Evolutionary conservation across 2,888 invertebrate species (phyloP).

Genomic region (Patella pellucida): DNA sequence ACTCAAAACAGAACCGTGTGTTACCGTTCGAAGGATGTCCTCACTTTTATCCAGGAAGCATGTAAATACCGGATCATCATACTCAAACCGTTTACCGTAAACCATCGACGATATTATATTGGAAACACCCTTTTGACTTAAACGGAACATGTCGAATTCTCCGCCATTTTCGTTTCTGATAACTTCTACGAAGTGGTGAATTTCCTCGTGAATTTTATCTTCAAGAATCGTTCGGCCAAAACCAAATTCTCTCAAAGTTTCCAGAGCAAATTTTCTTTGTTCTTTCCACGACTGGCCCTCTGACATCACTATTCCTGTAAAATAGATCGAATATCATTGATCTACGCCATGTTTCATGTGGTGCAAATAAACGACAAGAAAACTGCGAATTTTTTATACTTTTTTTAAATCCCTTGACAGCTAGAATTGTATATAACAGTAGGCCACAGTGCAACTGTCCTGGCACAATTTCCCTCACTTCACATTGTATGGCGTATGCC

Average conservation of each 20-base stretch:
- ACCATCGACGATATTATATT: conserved; percentile 28
- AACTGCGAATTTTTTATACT: too few species aligned
- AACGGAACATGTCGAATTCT: conserved; percentile 13
- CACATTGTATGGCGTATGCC: too few species aligned
- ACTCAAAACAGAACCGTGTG: conserved; percentile 15
- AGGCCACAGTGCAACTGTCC: too few species aligned
- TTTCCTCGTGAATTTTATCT: conserved; percentile 24
- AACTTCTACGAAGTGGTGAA: conserved; percentile 11
- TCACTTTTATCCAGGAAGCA: conserved; percentile 10
- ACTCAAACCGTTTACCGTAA: conserved; percentile 25
- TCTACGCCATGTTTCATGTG: too few species aligned
- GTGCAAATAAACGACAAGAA: too few species aligned
- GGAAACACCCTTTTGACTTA: conserved; percentile 15
- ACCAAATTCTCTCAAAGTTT: conserved; percentile 23
- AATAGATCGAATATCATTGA: not conserved
- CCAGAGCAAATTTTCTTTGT: conserved; percentile 21
- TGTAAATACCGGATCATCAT: conserved; percentile 18
- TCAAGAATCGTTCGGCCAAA: conserved; percentile 22
- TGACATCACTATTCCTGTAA: conserved; percentile 17
- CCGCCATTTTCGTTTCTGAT: not conserved
- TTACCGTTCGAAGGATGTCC: conserved; percentile 14
- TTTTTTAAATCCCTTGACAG: too few species aligned
- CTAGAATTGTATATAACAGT: too few species aligned
- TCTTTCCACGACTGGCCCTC: conserved; percentile 21
- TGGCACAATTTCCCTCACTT: too few species aligned